Base-by-base conservation (phyloP, 2,888 invertebrate species). In the Drosophila meridionalis region DNA sequence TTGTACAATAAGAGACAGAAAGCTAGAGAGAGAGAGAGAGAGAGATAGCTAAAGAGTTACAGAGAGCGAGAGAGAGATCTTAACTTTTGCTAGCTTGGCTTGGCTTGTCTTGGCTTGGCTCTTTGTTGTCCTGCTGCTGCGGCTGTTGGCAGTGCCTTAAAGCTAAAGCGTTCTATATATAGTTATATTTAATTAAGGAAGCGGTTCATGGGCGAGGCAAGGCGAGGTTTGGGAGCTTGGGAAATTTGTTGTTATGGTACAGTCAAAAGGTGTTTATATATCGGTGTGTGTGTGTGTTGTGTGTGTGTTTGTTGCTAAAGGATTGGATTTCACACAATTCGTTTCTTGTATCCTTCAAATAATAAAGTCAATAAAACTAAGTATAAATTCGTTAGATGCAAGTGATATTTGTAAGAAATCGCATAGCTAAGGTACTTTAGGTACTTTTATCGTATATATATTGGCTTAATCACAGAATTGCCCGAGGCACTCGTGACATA, bases 131-230 rank as follows among this genome's bases (percentile, higher is more conserved):
- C 71, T 71, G 76, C 63, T 70, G 70, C 43, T 77, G 74, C 40
- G 26, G 69, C 48, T 82, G 71, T 73, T 82, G 72, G 80, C 82
- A 83, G 83, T 86, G 87, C 75, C 87, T 74, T 63, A 58, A 84
- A 88, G 87, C 84, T 84, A 73, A 88, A 84, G 89, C 87, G 68
- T 61, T 67, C 43, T 67, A 62, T 58, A 65, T 52, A 65, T 66
- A 55, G 53, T 64, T 58, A 42, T 64, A 69, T 40, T 20, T 34
- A 61, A 62, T 56, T 20, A 11, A 47, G 63, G 63, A 58, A 52
- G 71, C 57, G 70, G 70, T 40, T 38, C 11, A 36, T 45, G 26
- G 47, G 45, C 26, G 47, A 36, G 42, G 58, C 61, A 32, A 40
- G 30, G 58, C 26, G 26, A 40, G 60, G 36, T 32, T 32, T 32